Evolutionary conservation across 92 coral and sea anemone species (phyloP).

Genomic region (Nematostella vectensis): DNA sequence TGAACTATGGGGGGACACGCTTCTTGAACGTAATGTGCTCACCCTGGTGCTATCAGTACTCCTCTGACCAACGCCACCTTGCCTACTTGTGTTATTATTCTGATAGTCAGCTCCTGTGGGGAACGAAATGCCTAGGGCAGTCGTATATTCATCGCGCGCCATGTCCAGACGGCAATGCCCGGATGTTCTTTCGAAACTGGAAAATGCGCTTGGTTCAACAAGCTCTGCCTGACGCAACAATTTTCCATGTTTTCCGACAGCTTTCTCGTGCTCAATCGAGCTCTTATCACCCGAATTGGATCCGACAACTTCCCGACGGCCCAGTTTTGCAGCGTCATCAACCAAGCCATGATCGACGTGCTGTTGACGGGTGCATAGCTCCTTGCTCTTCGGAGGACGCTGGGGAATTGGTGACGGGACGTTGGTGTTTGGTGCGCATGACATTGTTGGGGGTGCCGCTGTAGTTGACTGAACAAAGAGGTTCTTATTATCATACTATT

Average conservation of each 20-base stretch:
- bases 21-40: neutral
- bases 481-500: too few species aligned
- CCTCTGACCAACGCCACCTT: neutral
- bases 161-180: too few species aligned
- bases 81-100: too few species aligned
- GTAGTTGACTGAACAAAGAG: too few species aligned
- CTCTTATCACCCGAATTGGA: neutral
- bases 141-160: neutral
- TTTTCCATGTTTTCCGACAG: neutral
- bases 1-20: neutral
- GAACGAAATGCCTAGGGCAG: neutral
- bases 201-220: neutral
- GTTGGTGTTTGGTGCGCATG: neutral
- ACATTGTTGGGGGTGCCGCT: conserved; percentile 2
- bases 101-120: too few species aligned
- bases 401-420: conserved; percentile 22
- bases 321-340: neutral
- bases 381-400: conserved; percentile 21
- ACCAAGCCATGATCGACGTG: too few species aligned
- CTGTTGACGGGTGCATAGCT: conserved; percentile 3
- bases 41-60: neutral
- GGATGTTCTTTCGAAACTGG: neutral
- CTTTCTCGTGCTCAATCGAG: neutral
- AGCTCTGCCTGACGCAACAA: neutral
- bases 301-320: neutral